These are phyloP conservation scores for Arothron firmamentum DNA, from an alignment of 2,113 vertebrate species.

Conservation along the genomic window DNA sequence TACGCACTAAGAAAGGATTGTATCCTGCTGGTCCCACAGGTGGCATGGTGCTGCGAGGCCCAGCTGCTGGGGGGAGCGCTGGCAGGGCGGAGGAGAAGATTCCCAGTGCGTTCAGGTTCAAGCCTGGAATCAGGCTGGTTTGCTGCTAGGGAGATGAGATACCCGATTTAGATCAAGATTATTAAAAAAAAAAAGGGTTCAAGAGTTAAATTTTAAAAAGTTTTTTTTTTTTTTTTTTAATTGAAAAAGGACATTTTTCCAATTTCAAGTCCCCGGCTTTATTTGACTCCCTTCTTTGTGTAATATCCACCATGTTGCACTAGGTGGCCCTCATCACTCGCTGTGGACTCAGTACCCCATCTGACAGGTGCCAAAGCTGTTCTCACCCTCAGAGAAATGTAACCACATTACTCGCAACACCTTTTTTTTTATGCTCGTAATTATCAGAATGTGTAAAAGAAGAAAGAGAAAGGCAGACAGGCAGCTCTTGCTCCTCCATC, in stretches of 20 bases:
- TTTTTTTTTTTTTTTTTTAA: background rate
- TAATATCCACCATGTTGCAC: slow-evolving; percentile 52
- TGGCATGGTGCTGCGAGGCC: slow-evolving; percentile 76
- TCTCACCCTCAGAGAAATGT: background rate
- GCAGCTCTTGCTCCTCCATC: background rate
- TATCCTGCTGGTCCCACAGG: slow-evolving; percentile 74
- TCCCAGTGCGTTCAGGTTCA: slow-evolving; percentile 91
- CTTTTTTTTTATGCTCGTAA: slow-evolving; percentile 15
- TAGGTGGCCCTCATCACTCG: slow-evolving; percentile 65
- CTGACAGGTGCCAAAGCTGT: slow-evolving; percentile 26
- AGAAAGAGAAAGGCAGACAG: background rate
- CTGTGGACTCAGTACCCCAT: background rate
- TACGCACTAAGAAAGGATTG: slow-evolving; percentile 87
- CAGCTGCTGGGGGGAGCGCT: slow-evolving; percentile 78
- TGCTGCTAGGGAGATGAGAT: slow-evolving; percentile 79
- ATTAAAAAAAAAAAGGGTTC: background rate
- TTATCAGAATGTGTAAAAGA: background rate
- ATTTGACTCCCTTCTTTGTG: slow-evolving; percentile 43
- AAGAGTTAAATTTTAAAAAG: too few relatives aligned
- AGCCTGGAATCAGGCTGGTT: slow-evolving; percentile 89
- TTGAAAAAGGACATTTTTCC: too few relatives aligned
- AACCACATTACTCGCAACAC: background rate
- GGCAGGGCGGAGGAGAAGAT: slow-evolving; percentile 92
- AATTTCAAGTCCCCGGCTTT: slow-evolving; percentile 19
- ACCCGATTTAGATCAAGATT: background rate